Evolutionary conservation across 2,113 vertebrate genomes (phyloP).

Genomic region (Neodontobutis hainanensis): DNA sequence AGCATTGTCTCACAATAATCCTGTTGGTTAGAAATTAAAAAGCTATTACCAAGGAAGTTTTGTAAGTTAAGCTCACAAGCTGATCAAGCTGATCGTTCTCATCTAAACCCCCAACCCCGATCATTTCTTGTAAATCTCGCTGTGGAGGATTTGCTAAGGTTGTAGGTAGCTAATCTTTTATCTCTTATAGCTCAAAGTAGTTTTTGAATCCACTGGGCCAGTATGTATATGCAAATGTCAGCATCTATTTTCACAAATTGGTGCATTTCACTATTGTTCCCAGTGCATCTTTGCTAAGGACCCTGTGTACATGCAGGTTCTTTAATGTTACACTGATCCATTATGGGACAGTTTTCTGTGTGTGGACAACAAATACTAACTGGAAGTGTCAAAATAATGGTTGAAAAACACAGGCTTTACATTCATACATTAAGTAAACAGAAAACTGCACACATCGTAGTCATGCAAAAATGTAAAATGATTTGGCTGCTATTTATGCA

Average conservation of each 20-base stretch:
- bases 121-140: conserved; percentile 41
- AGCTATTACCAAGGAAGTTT: background rate
- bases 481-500: too few relatives aligned
- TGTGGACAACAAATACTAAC: conserved; percentile 30
- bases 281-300: conserved; percentile 31
- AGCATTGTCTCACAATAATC: background rate
- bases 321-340: conserved; percentile 48
- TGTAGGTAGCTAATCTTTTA: conserved; percentile 57
- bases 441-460: too few relatives aligned
- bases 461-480: too few relatives aligned
- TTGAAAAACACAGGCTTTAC: conserved; percentile 22
- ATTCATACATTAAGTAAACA: conserved; percentile 22
- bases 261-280: conserved; percentile 51
- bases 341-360: conserved; percentile 50
- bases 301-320: conserved; percentile 45
- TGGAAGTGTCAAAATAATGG: conserved; percentile 16
- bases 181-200: conserved; percentile 57
- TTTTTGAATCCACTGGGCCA: conserved; percentile 66
- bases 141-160: conserved; percentile 47
- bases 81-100: too few relatives aligned
- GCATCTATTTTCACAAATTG: conserved; percentile 58
- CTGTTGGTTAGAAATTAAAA: conserved; percentile 1
- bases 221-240: conserved; percentile 78
- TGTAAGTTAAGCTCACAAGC: background rate
- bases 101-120: conserved; percentile 26